Percentiles rank a stretch among this genome's conserved stretches.
Conservation (phyloP, 2,113 vertebrate species). For the Petaurus breviceps region DNA sequence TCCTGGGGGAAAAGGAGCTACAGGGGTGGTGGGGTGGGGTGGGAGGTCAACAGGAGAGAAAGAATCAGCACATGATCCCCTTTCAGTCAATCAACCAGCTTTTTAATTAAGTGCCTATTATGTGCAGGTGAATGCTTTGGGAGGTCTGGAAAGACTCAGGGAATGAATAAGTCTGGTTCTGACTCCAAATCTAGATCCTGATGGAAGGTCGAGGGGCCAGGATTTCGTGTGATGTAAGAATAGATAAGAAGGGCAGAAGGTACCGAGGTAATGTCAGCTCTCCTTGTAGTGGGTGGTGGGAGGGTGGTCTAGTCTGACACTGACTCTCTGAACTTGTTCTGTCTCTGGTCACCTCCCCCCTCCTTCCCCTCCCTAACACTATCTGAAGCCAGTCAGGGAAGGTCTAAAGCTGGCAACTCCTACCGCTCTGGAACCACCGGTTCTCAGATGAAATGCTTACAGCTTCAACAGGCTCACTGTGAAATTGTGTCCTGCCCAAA, state of each 20-base stretch:
- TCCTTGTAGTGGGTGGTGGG: neutral
- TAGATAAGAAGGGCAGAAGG: neutral
- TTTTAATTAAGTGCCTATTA: neutral
- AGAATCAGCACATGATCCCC: neutral
- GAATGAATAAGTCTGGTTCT: neutral
- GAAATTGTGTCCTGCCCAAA: neutral
- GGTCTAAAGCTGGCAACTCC: neutral
- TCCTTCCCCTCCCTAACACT: neutral
- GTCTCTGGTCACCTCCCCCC: neutral
- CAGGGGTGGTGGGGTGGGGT: no score
- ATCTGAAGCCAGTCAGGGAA: neutral
- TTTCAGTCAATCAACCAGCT: neutral
- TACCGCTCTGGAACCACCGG: rapidly evolving
- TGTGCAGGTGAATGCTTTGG: neutral
- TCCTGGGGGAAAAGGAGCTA: neutral
- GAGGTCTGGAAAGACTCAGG: neutral
- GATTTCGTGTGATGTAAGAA: neutral
- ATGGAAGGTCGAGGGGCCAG: neutral
- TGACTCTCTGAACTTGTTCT: neutral
- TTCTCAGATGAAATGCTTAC: neutral
- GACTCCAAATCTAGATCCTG: neutral
- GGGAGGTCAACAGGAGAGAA: neutral
- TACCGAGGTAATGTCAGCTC: no score
- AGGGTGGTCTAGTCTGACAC: neutral
- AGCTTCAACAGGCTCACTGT: neutral